These are phyloP conservation scores for Athene noctua DNA, from an alignment of 2,113 vertebrate species.

Conservation along the genomic window DNA sequence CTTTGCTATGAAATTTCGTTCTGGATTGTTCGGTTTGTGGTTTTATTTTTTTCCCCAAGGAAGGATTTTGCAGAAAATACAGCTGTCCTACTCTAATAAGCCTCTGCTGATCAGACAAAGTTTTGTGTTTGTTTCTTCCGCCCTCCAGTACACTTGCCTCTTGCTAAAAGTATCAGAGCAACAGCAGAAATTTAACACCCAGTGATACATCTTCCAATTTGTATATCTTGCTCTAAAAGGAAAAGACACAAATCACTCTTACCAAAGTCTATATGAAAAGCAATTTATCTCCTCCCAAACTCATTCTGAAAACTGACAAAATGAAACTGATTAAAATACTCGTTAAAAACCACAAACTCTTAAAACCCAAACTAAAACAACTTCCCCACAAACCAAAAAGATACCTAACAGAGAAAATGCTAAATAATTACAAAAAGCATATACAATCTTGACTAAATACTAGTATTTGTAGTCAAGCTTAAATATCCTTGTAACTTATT, in stretches of 20 bases:
- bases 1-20: not conserved
- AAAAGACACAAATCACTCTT: not conserved
- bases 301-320: not conserved
- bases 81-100: not conserved
- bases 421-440: not conserved
- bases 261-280: not conserved
- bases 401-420: not conserved
- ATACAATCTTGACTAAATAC: not conserved
- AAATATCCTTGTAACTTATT: not conserved
- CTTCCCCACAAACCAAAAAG: not conserved
- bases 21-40: not conserved
- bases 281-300: not conserved
- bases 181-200: not conserved
- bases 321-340: not conserved
- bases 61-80: not conserved
- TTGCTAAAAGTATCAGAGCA: not conserved
- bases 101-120: fast-evolving
- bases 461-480: not conserved
- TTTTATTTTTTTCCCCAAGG: not conserved
- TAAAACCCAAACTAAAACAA: not conserved
- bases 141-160: not conserved
- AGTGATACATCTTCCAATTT: not conserved
- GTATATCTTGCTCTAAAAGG: not conserved
- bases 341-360: not conserved
- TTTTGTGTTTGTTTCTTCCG: not conserved